A percentile compares a stretch with the other conserved stretches of the same genome.
These are phyloP conservation scores for Eospalax fontanierii DNA, from an alignment of 2,797 vertebrate species.

Conservation along the genomic window DNA sequence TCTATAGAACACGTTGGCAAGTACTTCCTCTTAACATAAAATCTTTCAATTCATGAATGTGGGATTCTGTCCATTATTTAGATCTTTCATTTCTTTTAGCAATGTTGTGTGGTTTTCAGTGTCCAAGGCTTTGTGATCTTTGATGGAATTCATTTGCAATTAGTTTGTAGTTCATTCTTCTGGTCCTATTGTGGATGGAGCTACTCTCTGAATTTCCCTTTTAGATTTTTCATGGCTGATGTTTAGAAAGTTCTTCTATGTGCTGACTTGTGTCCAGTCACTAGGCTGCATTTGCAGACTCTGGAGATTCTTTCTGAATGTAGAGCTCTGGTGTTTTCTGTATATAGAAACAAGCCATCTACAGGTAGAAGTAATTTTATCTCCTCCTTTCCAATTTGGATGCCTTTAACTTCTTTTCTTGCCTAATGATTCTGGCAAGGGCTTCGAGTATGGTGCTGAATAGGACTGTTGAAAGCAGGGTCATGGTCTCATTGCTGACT, in stretches of 20 bases:
- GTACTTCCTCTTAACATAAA: background rate
- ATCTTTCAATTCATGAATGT: background rate
- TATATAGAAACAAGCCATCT: background rate
- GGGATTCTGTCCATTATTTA: background rate
- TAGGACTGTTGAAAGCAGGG: background rate
- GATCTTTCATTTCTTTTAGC: background rate
- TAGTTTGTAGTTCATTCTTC: slow-evolving; percentile 2
- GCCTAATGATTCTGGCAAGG: background rate
- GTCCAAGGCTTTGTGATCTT: background rate
- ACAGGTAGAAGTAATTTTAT: slow-evolving; percentile 7
- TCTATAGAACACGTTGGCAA: background rate
- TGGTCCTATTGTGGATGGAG: background rate
- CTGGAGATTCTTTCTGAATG: background rate
- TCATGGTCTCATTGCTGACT: background rate
- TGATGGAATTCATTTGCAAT: background rate
- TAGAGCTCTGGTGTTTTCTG: slow-evolving; percentile 7
- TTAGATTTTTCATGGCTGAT: background rate
- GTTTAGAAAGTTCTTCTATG: background rate
- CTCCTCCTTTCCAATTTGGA: slow-evolving; percentile 25
- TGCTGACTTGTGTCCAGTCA: background rate
- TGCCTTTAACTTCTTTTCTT: slow-evolving; percentile 2
- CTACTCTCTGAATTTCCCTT: slow-evolving; percentile 13
- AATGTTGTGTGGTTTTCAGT: background rate
- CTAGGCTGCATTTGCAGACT: background rate
- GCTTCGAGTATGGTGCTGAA: background rate